A percentile compares a stretch with the other conserved stretches of the same genome.
These are phyloP conservation scores for Leuciscus idus DNA, from an alignment of 2,113 vertebrate species.

Conservation along the genomic window DNA sequence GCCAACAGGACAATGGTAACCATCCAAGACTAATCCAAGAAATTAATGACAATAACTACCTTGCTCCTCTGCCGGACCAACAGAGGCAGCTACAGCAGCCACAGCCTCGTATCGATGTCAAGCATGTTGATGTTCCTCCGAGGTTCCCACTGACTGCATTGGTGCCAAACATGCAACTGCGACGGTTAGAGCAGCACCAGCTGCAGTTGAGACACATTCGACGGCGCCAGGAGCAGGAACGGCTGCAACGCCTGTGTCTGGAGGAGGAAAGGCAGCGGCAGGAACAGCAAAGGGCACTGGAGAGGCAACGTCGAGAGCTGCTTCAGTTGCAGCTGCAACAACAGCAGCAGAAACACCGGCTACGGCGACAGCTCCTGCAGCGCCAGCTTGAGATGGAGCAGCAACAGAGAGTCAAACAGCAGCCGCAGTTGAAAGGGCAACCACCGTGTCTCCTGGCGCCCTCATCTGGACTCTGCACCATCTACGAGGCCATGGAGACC, in stretches of 20 bases:
- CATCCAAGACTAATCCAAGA: slow-evolving; percentile 68
- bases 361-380: slow-evolving; percentile 42
- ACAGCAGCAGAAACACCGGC: slow-evolving; percentile 69
- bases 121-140: slow-evolving; percentile 4
- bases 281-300: slow-evolving; percentile 71
- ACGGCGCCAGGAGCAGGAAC: slow-evolving; percentile 65
- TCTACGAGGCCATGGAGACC: slow-evolving; percentile 80
- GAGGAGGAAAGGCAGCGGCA: slow-evolving; percentile 68
- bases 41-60: slow-evolving; percentile 72
- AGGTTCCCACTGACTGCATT: not conserved
- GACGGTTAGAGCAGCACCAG: slow-evolving; percentile 68
- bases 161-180: slow-evolving; percentile 57
- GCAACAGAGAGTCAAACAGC: slow-evolving; percentile 60
- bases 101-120: slow-evolving; percentile 41
- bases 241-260: slow-evolving; percentile 67
- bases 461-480: slow-evolving; percentile 76
- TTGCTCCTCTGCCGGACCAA: slow-evolving; percentile 62
- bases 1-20: slow-evolving; percentile 60
- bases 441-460: slow-evolving; percentile 67
- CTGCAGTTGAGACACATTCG: slow-evolving; percentile 54
- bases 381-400: slow-evolving; percentile 52
- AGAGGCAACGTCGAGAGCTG: slow-evolving; percentile 70
- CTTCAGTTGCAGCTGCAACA: slow-evolving; percentile 70
- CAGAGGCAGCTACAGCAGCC: slow-evolving; percentile 62
- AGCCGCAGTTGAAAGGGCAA: slow-evolving; percentile 59